Evolutionary conservation across 37 sponge, comb jelly and placozoan species (phyloP).

Genomic region (Lycopodina hypogea): DNA sequence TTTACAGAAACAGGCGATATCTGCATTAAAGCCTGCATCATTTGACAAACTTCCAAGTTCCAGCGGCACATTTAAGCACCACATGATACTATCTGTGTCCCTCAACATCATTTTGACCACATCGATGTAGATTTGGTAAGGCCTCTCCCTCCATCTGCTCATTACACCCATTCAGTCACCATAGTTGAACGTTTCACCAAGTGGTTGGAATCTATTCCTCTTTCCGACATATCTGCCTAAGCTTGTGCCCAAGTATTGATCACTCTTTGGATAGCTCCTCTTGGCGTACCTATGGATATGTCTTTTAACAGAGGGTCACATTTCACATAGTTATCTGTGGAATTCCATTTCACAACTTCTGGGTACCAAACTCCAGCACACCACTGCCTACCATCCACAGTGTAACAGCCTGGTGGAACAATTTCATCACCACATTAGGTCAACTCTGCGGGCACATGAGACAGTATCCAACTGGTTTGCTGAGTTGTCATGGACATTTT

Average conservation of each 20-base stretch:
- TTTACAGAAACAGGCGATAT: constrained; percentile 19
- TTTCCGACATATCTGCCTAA: constrained; percentile 26
- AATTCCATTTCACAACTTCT: constrained; percentile 14
- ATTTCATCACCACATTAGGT: constrained; percentile 32
- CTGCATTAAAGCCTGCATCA: constrained; percentile 23
- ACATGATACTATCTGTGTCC: no score
- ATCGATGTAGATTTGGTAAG: no score
- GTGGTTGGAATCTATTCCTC: constrained; percentile 45
- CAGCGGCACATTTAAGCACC: no score
- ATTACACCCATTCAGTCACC: no score
- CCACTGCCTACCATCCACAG: constrained; percentile 14
- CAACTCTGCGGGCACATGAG: constrained; percentile 17
- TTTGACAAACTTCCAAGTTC: no score
- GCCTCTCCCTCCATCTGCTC: no score
- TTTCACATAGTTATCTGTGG: constrained; percentile 28
- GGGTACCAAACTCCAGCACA: no score
- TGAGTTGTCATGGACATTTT: constrained; percentile 20
- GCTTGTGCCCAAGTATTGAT: constrained; percentile 21
- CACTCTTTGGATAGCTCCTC: constrained; percentile 27
- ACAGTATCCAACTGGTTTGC: constrained; percentile 20
- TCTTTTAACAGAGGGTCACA: constrained; percentile 29
- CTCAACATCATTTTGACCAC: no score
- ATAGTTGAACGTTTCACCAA: no score
- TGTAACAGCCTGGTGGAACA: constrained; percentile 30
- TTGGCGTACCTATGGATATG: constrained; percentile 29